phyloP scores from a whole-genome alignment of 1,140 invertebrate genomes.

The Pollicipes pollicipes region DNA sequence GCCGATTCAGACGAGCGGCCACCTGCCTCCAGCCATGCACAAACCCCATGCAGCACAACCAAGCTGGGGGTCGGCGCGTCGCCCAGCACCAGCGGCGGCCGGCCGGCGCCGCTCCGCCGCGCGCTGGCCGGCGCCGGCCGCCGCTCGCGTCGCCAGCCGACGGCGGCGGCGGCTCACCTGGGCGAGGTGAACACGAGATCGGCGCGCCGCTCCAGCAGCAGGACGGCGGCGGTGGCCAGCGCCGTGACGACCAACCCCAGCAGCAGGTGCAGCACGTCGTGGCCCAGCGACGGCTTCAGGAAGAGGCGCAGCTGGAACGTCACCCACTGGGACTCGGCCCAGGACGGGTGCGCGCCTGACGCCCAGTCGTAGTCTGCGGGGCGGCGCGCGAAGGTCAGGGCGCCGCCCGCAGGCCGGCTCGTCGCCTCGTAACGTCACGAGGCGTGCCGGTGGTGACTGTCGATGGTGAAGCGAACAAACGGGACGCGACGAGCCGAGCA shows the following conservation, averaged over 20 bases:
- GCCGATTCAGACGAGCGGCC: too few relatives aligned
- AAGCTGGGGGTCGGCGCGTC: too few relatives aligned
- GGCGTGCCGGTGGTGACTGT: too few relatives aligned
- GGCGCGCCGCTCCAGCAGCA: neutral
- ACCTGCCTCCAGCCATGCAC: too few relatives aligned
- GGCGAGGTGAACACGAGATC: neutral
- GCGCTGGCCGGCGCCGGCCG: too few relatives aligned
- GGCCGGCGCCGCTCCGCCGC: too few relatives aligned
- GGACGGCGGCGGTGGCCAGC: neutral
- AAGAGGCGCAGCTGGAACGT: slow-evolving; percentile 57
- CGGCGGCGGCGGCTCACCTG: neutral
- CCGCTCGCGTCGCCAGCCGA: too few relatives aligned
- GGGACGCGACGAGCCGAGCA: neutral
- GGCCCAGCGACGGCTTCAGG: slow-evolving; percentile 47
- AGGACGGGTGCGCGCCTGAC: slow-evolving; percentile 62
- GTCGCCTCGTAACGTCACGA: too few relatives aligned
- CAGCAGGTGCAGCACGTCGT: slow-evolving; percentile 34
- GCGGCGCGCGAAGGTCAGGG: neutral
- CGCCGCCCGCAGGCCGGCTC: neutral
- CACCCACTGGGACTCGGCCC: slow-evolving; percentile 79
- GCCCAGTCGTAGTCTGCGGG: slow-evolving; percentile 54
- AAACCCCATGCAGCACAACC: too few relatives aligned
- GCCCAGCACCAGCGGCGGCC: too few relatives aligned
- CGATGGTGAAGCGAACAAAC: neutral
- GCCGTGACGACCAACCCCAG: neutral